These are phyloP conservation scores for Stomatorhinus ivindoensis DNA, from an alignment of 2,113 vertebrate species.

Conservation along the genomic window DNA sequence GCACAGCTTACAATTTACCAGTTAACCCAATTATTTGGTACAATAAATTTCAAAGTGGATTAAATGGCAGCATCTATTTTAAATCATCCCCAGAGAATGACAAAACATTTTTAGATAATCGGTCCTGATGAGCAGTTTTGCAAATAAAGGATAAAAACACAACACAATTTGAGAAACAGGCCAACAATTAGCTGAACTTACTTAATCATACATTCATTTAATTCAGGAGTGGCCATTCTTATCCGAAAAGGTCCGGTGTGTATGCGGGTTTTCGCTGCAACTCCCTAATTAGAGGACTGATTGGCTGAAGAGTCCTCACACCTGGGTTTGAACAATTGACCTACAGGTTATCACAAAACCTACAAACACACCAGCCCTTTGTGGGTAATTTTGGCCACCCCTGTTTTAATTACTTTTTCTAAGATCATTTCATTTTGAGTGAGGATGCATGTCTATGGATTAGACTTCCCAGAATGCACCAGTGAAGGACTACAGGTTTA, in stretches of 20 bases:
- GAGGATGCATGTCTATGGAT: neutral
- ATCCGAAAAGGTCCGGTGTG: too few relatives aligned
- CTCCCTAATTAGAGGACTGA: too few relatives aligned
- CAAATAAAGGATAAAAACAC: neutral
- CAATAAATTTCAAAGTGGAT: neutral
- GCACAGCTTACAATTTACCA: neutral
- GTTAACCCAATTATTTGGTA: neutral
- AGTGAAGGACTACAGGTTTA: neutral
- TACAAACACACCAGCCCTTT: too few relatives aligned
- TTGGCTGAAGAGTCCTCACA: too few relatives aligned
- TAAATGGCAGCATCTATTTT: neutral
- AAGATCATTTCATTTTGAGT: neutral
- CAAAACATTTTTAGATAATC: neutral
- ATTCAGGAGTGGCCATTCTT: neutral
- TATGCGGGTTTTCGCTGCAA: too few relatives aligned
- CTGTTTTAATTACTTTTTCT: neutral
- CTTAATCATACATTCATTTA: neutral
- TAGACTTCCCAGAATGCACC: neutral
- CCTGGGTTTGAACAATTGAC: too few relatives aligned
- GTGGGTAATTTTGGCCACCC: too few relatives aligned
- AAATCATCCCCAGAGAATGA: neutral
- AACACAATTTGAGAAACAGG: neutral
- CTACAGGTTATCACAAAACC: too few relatives aligned
- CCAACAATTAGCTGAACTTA: neutral
- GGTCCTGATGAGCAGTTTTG: neutral